Evolutionary conservation across 2,888 invertebrate species (phyloP).

Genomic region (Panzeria rudis): DNA sequence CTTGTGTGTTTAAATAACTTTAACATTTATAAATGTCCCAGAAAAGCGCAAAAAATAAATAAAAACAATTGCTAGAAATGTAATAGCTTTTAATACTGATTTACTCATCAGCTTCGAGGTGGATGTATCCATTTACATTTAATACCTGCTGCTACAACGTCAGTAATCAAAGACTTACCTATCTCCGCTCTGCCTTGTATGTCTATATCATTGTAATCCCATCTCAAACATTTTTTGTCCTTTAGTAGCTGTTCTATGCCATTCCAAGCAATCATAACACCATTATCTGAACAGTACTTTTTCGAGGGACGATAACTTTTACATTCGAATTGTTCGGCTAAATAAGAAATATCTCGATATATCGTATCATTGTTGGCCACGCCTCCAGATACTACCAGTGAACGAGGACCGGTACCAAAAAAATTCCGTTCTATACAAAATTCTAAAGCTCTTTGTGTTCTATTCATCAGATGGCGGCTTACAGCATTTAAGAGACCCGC

Average conservation of each 20-base stretch:
- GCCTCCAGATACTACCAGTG: conserved; percentile 94
- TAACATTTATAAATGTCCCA: conserved; percentile 52
- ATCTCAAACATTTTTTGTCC: conserved; percentile 70
- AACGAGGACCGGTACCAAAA: conserved; percentile 85
- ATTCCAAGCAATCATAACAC: conserved; percentile 99
- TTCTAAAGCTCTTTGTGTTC: conserved; percentile 92
- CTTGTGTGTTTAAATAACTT: conserved; percentile 56
- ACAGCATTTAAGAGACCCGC: conserved; percentile 91
- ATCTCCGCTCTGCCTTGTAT: conserved; percentile 78
- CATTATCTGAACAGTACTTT: conserved; percentile 97
- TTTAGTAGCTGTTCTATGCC: conserved; percentile 89
- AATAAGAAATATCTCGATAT: conserved; percentile 87
- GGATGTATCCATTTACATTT: conserved; percentile 82
- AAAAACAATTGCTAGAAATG: conserved; percentile 10
- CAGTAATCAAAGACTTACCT: conserved; percentile 75
- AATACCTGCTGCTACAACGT: conserved; percentile 77
- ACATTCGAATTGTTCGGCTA: conserved; percentile 88
- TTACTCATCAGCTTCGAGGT: conserved; percentile 32
- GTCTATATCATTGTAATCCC: conserved; percentile 85
- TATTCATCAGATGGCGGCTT: conserved; percentile 91
- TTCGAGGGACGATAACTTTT: conserved; percentile 91
- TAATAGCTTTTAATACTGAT: background rate
- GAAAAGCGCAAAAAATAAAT: conserved; percentile 45
- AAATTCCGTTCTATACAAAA: conserved; percentile 87
- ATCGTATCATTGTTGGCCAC: conserved; percentile 97